phyloP scores from a whole-genome alignment of 2,797 vertebrate genomes.

The Hipposideros larvatus region DNA sequence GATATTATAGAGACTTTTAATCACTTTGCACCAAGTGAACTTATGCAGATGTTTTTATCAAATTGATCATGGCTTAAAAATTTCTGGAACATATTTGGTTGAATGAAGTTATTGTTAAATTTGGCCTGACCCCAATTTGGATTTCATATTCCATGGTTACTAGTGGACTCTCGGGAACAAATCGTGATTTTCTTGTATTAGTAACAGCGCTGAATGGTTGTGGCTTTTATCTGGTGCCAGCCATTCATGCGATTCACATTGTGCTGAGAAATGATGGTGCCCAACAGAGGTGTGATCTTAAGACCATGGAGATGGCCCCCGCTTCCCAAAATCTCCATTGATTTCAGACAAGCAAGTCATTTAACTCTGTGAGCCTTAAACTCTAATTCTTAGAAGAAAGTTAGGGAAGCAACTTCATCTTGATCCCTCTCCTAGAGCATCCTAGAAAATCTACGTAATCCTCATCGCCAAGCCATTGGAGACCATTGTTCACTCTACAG shows the following conservation, averaged over 20 bases:
- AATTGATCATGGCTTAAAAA: constrained; percentile 82
- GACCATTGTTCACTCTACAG: neutral
- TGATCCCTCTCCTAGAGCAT: neutral
- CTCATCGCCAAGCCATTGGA: neutral
- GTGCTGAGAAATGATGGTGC: neutral
- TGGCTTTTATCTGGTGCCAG: constrained; percentile 66
- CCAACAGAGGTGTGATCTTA: neutral
- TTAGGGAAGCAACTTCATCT: neutral
- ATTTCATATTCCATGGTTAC: constrained; percentile 68
- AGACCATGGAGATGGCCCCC: neutral
- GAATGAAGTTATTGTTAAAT: constrained; percentile 80
- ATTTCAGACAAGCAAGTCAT: constrained; percentile 11
- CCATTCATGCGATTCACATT: constrained; percentile 12
- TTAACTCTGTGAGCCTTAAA: neutral
- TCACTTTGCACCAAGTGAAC: constrained; percentile 82
- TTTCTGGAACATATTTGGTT: constrained; percentile 82
- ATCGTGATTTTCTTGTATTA: constrained; percentile 69
- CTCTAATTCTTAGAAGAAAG: constrained; percentile 22
- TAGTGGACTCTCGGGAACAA: constrained; percentile 74
- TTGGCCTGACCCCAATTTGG: constrained; percentile 81
- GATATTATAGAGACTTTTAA: constrained; percentile 75
- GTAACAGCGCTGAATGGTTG: constrained; percentile 51
- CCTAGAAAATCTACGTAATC: neutral
- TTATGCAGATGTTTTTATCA: constrained; percentile 84
- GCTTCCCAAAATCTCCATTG: neutral